phyloP scores from a whole-genome alignment of 1,140 invertebrate species.

The Brachionus koreanus region DNA sequence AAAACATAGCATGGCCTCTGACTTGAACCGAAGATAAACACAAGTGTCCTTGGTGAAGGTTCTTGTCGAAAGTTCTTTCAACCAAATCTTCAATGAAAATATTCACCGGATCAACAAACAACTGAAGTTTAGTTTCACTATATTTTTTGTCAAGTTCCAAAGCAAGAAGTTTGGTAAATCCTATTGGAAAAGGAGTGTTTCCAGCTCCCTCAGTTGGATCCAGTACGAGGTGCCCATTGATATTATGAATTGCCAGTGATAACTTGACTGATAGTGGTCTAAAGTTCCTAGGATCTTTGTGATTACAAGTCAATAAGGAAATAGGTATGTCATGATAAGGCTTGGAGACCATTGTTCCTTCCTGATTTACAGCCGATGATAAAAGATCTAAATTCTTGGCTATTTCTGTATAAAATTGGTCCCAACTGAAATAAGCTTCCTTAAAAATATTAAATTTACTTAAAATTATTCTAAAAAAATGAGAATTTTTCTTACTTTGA shows the following conservation, averaged over 20 bases:
- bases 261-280: constrained; percentile 83
- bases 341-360: background rate
- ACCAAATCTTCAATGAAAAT: constrained; percentile 53
- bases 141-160: constrained; percentile 95
- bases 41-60: constrained; percentile 80
- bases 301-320: background rate
- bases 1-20: constrained; percentile 94
- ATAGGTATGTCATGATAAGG: background rate
- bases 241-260: constrained; percentile 87
- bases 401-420: constrained; percentile 40
- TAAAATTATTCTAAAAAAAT: background rate
- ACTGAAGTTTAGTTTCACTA: constrained; percentile 80
- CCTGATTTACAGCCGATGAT: background rate
- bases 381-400: constrained; percentile 6
- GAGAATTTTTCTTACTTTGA: background rate
- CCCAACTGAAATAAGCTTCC: constrained; percentile 43
- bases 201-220: constrained; percentile 45
- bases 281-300: constrained; percentile 73
- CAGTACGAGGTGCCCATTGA: constrained; percentile 74
- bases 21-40: constrained; percentile 82
- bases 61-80: constrained; percentile 63
- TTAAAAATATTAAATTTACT: background rate
- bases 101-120: constrained; percentile 79
- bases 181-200: constrained; percentile 71
- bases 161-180: constrained; percentile 81